Conservation (phyloP, 2,888 invertebrate species). For the Eilema griseolum region DNA sequence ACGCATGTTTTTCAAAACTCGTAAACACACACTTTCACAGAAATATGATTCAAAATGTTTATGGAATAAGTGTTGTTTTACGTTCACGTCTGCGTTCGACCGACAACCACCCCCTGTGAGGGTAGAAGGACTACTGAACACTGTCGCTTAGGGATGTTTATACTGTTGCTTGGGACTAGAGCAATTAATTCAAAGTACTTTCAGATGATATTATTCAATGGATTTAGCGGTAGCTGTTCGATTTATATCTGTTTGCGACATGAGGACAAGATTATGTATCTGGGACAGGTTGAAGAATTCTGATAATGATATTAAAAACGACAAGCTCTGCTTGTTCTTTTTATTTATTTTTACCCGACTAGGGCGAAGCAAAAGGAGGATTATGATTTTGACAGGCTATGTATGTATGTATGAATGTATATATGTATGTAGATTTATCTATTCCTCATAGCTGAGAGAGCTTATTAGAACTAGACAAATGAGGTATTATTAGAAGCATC, state of each 20-base stretch:
- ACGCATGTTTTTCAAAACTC: slow-evolving; percentile 17
- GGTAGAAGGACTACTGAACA: slow-evolving; percentile 51
- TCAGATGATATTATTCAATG: background rate
- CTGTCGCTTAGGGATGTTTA: slow-evolving; percentile 18
- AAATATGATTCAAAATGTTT: background rate
- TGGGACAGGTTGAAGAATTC: background rate
- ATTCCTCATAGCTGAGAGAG: too few species aligned
- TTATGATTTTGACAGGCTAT: too few species aligned
- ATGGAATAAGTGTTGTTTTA: background rate
- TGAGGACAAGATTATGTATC: background rate
- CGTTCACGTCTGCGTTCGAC: background rate
- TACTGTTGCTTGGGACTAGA: slow-evolving; percentile 16
- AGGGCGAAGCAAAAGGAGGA: too few species aligned
- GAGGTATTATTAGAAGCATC: too few species aligned
- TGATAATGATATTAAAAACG: background rate
- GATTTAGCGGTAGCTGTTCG: background rate
- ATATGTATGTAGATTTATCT: too few species aligned
- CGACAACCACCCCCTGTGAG: slow-evolving; percentile 48
- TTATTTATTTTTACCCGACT: too few species aligned
- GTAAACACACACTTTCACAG: slow-evolving; percentile 3
- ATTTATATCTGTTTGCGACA: background rate
- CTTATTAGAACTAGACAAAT: too few species aligned
- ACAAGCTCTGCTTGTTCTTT: background rate
- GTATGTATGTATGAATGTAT: too few species aligned
- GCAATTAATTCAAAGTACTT: slow-evolving; percentile 9